Percentiles rank a stretch among this genome's conserved stretches.
These are phyloP conservation scores for Yponomeuta sedellus DNA, from an alignment of 2,888 invertebrate species.

Conservation along the genomic window DNA sequence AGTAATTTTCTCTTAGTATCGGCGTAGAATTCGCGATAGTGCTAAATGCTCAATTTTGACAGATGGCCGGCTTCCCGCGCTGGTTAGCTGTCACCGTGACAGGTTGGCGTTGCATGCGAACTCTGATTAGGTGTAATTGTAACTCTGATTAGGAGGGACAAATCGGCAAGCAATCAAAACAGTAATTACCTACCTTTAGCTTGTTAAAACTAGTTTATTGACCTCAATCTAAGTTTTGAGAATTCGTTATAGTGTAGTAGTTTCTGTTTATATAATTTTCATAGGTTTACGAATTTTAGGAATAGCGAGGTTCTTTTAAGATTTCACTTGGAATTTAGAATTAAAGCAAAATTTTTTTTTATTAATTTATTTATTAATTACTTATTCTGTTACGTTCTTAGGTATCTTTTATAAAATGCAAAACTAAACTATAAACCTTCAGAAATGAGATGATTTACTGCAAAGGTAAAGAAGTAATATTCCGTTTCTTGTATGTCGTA, in stretches of 20 bases:
- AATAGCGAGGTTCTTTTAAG: too few relatives aligned
- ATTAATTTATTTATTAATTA: too few relatives aligned
- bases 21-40: conserved; percentile 17
- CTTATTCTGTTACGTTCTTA: too few relatives aligned
- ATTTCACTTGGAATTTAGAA: too few relatives aligned
- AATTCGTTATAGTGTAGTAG: background rate
- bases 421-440: too few relatives aligned
- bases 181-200: background rate
- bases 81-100: conserved; percentile 4
- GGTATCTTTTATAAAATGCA: too few relatives aligned
- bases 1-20: conserved; percentile 38
- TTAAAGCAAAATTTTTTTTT: too few relatives aligned
- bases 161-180: conserved; percentile 5
- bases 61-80: conserved; percentile 7
- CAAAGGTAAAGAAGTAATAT: too few relatives aligned
- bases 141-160: background rate
- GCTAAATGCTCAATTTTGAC: conserved; percentile 11
- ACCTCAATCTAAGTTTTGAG: background rate
- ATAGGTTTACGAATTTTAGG: too few relatives aligned
- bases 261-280: background rate
- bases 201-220: background rate
- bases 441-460: too few relatives aligned
- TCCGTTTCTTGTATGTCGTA: too few relatives aligned
- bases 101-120: conserved; percentile 6
- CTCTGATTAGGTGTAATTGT: background rate